A percentile compares a stretch with the other conserved stretches of the same genome.
phyloP scores from a whole-genome alignment of 2,113 vertebrate species.

The Struthio camelus region DNA sequence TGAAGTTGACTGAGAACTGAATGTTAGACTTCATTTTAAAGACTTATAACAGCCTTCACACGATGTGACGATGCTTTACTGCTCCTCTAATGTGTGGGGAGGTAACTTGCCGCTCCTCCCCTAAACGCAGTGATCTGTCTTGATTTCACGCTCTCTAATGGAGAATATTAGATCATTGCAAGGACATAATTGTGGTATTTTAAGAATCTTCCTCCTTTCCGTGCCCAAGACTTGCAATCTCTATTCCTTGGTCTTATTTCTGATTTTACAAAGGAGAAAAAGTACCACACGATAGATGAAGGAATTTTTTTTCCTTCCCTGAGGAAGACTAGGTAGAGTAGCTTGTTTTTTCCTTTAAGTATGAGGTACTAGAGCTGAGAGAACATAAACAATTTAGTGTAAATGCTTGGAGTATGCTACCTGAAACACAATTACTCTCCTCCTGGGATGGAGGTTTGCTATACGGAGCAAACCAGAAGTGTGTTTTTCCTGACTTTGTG shows the following conservation, averaged over 20 bases:
- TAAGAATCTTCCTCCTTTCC: not conserved
- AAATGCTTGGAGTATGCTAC: not conserved
- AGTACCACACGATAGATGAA: not conserved
- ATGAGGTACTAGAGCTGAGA: not conserved
- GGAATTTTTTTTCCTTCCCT: not conserved
- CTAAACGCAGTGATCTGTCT: not conserved
- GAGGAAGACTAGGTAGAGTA: not conserved
- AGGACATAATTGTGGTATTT: not conserved
- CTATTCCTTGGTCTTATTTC: not conserved
- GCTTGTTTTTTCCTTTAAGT: not conserved
- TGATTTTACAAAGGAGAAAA: not conserved
- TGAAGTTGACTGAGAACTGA: not conserved
- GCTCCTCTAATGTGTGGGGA: not conserved
- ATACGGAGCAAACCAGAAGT: not conserved
- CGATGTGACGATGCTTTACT: not conserved
- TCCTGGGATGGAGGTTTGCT: not conserved
- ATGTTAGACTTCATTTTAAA: not conserved
- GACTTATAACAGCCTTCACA: not conserved
- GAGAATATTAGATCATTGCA: not conserved
- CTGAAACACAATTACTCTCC: not conserved
- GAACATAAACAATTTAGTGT: not conserved
- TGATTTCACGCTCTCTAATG: not conserved
- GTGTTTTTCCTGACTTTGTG: not conserved
- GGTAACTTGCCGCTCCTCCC: not conserved
- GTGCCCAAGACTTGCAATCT: not conserved